phyloP scores from a whole-genome alignment of 2,113 vertebrate species.

The Eulemur macaco region DNA sequence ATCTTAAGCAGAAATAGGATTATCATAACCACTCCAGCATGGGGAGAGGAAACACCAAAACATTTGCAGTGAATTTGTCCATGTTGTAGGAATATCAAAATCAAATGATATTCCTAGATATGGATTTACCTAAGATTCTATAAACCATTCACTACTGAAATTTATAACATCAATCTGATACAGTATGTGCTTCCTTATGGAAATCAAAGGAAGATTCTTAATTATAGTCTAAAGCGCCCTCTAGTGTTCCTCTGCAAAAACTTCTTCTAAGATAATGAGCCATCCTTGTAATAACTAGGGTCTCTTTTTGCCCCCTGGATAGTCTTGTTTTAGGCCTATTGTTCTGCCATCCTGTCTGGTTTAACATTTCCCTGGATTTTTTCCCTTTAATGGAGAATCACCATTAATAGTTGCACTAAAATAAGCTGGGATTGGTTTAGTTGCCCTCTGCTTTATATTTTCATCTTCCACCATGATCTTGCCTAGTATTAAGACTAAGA shows the following conservation, averaged over 20 bases:
- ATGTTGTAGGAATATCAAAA: not conserved
- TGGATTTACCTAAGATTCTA: not conserved
- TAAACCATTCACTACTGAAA: not conserved
- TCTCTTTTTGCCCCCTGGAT: not conserved
- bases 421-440: not conserved
- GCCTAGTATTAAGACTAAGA: not conserved
- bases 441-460: not conserved
- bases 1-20: not conserved
- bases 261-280: not conserved
- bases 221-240: conserved; percentile 79
- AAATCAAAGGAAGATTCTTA: conserved; percentile 6
- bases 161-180: not conserved
- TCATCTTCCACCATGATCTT: not conserved
- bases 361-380: not conserved
- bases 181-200: fast-evolving
- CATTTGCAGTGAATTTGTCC: not conserved
- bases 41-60: not conserved
- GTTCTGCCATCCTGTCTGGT: not conserved
- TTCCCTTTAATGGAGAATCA: not conserved
- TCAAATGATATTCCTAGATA: not conserved
- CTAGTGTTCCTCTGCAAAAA: conserved; percentile 75
- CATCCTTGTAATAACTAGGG: not conserved
- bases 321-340: no score
- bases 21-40: not conserved
- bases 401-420: not conserved